Evolutionary conservation across 2,888 invertebrate species (phyloP).

Genomic region (Himalopsyche japonica): DNA sequence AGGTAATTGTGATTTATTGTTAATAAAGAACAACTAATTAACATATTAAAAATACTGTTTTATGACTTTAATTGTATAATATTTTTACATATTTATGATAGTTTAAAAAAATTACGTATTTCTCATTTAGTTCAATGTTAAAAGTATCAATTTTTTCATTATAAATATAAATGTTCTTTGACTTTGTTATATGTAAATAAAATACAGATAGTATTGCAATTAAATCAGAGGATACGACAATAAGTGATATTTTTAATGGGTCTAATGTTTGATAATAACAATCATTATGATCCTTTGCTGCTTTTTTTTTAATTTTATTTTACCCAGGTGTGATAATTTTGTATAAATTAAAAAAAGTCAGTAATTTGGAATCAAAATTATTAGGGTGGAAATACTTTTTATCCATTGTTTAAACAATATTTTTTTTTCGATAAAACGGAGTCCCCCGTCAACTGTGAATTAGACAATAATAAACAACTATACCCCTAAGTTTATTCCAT

Average conservation of each 20-base stretch:
- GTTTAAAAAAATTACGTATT: too few species aligned
- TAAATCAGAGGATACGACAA: too few species aligned
- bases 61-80: too few species aligned
- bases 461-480: background rate
- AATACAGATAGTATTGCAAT: too few species aligned
- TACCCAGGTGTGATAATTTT: background rate
- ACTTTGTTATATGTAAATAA: too few species aligned
- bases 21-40: too few species aligned
- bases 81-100: too few species aligned
- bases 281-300: too few species aligned
- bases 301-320: background rate
- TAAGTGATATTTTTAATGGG: too few species aligned
- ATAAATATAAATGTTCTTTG: background rate
- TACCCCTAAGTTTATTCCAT: background rate
- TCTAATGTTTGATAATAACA: too few species aligned
- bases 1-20: too few species aligned
- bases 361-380: background rate
- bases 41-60: too few species aligned
- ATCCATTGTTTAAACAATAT: background rate
- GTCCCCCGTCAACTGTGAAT: background rate
- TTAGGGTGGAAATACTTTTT: background rate
- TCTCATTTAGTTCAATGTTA: background rate
- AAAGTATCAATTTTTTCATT: background rate
- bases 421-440: background rate
- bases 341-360: background rate